Base-by-base conservation (phyloP, 2,113 vertebrate species). In the Grammomys dolichurus region DNA sequence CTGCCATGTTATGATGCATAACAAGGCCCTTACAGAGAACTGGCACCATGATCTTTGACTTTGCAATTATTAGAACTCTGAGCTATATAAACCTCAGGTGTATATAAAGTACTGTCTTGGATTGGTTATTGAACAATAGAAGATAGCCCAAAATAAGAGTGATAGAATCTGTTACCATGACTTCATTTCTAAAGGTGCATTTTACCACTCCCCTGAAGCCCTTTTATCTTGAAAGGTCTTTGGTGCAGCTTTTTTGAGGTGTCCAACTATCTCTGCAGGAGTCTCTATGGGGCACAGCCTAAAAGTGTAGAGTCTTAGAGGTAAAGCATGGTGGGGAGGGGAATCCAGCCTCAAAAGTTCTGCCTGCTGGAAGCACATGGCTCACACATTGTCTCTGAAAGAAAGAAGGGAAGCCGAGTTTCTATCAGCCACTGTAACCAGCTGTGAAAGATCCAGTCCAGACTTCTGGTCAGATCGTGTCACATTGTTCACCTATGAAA, bases 391-490 rank as follows among this genome's bases (percentile, higher is more conserved):
- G 77, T 31, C 51, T 22, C 51, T 56, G 33, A 36, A 10, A 2
- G 12, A 81, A 19, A 58, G 33, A 36, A 58, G 9, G 19, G 20
- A 58, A 2, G 5, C 89, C 91, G 31, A 3, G 43, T 75, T 90
- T 96, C 33, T 96, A 82, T 75, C 96, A 81, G 95, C 96, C 94
- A 40, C 92, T 56, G 95, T 98, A 98, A 98, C 97, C 91, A 40
- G 36, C 97, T 97, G 89, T 98, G 98, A 98, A 98, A 98, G 97
- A 98, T 98, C 97, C 97, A 98, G 98, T 97, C 88, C 98, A 98
- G 96, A 95, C 96, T 98, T 98, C 98, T 97, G 76, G 76, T 98
- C 70, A 0, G 75, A 98, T 98, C 97, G 97, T 63, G 84, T 98
- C 98, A 97, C 0, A 56, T 20, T 89, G 72, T 87, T 95, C 89